Evolutionary conservation across 2,888 invertebrate genomes (phyloP).

Genomic region (Erebia aethiops): DNA sequence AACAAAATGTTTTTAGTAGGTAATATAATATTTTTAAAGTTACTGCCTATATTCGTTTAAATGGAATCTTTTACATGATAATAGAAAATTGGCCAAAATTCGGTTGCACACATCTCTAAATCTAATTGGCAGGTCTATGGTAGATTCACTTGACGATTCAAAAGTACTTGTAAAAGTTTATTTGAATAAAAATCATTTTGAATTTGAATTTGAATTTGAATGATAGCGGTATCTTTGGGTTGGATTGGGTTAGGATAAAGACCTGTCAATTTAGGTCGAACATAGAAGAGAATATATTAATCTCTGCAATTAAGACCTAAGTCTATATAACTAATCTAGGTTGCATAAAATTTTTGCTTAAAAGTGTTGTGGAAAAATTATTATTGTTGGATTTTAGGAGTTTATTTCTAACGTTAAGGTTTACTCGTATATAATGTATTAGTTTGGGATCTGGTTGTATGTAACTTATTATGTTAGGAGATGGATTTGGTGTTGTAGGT

Average conservation of each 20-base stretch:
- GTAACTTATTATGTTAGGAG: conserved; percentile 13
- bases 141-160: too few species aligned
- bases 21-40: not conserved
- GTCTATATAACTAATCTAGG: too few species aligned
- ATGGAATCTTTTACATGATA: not conserved
- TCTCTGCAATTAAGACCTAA: not conserved
- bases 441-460: conserved; percentile 12
- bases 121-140: too few species aligned
- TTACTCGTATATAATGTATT: conserved; percentile 18
- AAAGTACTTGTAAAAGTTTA: too few species aligned
- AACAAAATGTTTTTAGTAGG: conserved; percentile 20
- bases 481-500: not conserved
- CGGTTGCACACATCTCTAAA: too few species aligned
- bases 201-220: too few species aligned
- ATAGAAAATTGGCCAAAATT: not conserved
- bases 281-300: too few species aligned
- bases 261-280: too few species aligned
- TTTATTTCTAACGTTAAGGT: conserved; percentile 50
- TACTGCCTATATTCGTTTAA: not conserved
- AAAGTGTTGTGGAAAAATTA: conserved; percentile 26
- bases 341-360: conserved; percentile 9
- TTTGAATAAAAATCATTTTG: too few species aligned
- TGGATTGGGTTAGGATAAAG: too few species aligned
- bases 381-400: conserved; percentile 56
- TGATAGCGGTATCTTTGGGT: too few species aligned